Percentiles rank a stretch among this genome's conserved stretches.
Evolutionary conservation across 1,140 invertebrate species (phyloP).

Genomic region (Zaprionus davidi): DNA sequence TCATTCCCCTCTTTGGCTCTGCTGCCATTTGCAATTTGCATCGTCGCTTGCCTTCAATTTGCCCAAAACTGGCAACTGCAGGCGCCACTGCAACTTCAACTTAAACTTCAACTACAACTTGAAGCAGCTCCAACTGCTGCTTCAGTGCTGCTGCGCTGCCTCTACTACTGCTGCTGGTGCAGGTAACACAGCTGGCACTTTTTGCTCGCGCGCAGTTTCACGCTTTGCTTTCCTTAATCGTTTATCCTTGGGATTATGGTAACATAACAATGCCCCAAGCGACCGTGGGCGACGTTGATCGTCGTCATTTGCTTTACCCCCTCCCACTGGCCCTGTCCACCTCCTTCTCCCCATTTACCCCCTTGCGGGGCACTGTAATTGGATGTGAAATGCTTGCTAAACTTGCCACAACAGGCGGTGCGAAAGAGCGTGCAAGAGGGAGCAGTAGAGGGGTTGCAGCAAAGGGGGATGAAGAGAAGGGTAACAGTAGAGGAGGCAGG

Average conservation of each 20-base stretch:
- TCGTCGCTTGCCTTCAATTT: conserved; percentile 57
- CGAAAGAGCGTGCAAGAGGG: background rate
- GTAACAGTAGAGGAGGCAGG: background rate
- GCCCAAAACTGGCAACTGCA: conserved; percentile 53
- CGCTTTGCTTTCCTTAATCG: conserved; percentile 74
- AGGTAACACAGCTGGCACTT: conserved; percentile 32
- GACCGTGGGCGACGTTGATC: conserved; percentile 41
- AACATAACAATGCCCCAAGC: conserved; percentile 75
- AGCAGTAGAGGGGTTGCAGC: background rate
- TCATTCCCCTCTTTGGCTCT: background rate
- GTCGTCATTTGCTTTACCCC: conserved; percentile 39
- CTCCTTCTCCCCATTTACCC: too few relatives aligned
- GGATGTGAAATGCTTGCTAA: conserved; percentile 55
- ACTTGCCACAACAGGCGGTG: conserved; percentile 34
- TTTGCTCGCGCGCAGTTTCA: conserved; percentile 57
- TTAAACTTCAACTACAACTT: conserved; percentile 54
- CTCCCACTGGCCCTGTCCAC: background rate
- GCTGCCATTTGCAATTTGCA: conserved; percentile 63
- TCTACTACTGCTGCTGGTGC: conserved; percentile 8
- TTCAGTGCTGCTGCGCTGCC: background rate
- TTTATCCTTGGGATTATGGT: conserved; percentile 59
- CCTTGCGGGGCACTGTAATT: conserved; percentile 59
- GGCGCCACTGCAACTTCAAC: conserved; percentile 59
- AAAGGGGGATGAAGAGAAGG: background rate
- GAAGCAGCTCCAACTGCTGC: background rate